Conservation (phyloP, 2,113 vertebrate genomes). For the Petroica traversi region DNA sequence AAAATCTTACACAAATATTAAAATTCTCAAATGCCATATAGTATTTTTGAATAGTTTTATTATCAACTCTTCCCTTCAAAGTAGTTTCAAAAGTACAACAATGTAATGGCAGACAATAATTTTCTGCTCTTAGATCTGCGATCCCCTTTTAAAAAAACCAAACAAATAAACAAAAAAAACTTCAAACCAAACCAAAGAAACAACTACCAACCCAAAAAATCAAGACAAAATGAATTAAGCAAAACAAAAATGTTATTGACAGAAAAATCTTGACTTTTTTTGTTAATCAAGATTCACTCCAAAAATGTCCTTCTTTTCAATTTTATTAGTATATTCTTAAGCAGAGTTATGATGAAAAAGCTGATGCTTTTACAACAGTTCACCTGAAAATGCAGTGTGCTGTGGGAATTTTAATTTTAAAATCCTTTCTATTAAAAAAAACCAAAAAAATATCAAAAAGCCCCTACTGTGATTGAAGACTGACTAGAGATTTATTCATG, state of each 20-base stretch:
- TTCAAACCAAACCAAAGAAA: not conserved
- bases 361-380: not conserved
- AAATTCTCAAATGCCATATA: not conserved
- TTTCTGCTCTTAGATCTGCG: not conserved
- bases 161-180: not conserved
- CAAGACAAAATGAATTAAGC: not conserved
- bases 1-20: not conserved
- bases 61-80: not conserved
- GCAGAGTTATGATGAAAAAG: not conserved
- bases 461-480: not conserved
- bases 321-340: not conserved
- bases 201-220: no score
- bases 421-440: not conserved
- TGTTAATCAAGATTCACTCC: not conserved
- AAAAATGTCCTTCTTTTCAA: not conserved
- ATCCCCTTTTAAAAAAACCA: not conserved
- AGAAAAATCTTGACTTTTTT: not conserved
- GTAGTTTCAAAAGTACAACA: not conserved
- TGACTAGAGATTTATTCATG: not conserved
- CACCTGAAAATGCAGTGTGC: not conserved
- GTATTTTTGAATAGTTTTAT: not conserved
- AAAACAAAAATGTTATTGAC: not conserved
- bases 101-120: not conserved
- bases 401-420: not conserved
- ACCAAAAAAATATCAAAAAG: not conserved